Base-by-base conservation (phyloP, 2,797 vertebrate species). In the Enteromius fasciolatus region DNA sequence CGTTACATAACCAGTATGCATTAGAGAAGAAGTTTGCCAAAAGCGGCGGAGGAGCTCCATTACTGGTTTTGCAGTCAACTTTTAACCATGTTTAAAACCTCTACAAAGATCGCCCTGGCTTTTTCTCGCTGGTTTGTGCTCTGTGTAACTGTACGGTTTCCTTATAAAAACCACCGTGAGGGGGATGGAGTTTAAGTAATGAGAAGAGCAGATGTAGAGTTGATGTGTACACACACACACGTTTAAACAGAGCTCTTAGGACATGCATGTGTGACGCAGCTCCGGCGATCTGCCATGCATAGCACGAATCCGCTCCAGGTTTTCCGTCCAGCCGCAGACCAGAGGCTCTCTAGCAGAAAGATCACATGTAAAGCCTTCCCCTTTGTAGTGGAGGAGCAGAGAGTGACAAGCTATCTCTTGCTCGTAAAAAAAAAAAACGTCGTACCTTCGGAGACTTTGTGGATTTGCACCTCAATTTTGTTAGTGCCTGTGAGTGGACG, bases 361-460 rank as follows among this genome's bases (percentile, higher is more conserved):
- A 96, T 96, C 95, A 95, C 95, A 95, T 95, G 95, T 95, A 95
- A 95, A 95, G 93, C 94, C 94, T 95, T 94, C 95, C 93, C 95
- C 95, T 96, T 96, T 95, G 96, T 96, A 95, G 96, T 95, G 94
- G 94, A 92, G 87, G 94, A 95, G 94, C 94, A 93, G 90, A 94
- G 93, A 92, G 94, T 96, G 95, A 96, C 96, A 95, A 95, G 95
- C 94, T 94, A 94, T 94, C 94, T 94, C 94, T 93, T 94, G 93
- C 93, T 94, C 93, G 92, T 93, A 91, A 94, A 93, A 93, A 39
- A 93, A 39, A 93, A 87, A 88, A 85, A 87, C 92, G 79, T 86
- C 84, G 87, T 88, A 86, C 89, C 88, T 81, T 89, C 88, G 80
- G 88, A 92, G 92, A 92, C 91, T 76, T 86, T 88, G 90, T 90